phyloP scores from a whole-genome alignment of 2,113 vertebrate species.

The Podiceps cristatus region DNA sequence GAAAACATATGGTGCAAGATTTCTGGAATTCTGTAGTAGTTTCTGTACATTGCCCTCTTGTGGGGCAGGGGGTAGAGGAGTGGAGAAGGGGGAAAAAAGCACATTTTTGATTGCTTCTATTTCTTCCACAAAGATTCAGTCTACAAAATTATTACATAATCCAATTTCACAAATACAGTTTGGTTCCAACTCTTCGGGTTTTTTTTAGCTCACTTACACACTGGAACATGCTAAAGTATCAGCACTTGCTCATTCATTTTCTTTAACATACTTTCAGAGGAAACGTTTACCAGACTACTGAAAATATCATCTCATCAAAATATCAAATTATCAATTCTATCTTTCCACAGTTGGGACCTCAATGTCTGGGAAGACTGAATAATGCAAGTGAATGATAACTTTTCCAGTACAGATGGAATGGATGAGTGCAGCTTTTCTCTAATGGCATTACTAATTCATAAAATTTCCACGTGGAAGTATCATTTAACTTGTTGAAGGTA shows the following conservation, averaged over 20 bases:
- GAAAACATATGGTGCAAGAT: neutral
- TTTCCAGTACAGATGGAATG: neutral
- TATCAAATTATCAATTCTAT: neutral
- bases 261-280: neutral
- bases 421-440: neutral
- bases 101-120: neutral
- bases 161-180: neutral
- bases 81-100: neutral
- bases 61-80: rapidly evolving
- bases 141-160: neutral
- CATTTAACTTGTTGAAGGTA: neutral
- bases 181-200: rapidly evolving
- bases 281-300: neutral
- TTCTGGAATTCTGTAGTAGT: neutral
- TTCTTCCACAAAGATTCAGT: neutral
- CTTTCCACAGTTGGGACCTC: neutral
- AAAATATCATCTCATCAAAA: neutral
- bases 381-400: neutral
- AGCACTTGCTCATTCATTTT: neutral
- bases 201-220: neutral
- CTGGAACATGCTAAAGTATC: neutral
- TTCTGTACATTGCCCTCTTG: neutral
- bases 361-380: neutral
- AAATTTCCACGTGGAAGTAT: neutral
- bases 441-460: neutral